A percentile compares a stretch with the other conserved stretches of the same genome.
These are phyloP conservation scores for Caprella mutica DNA, from an alignment of 2,888 invertebrate species.

Conservation along the genomic window DNA sequence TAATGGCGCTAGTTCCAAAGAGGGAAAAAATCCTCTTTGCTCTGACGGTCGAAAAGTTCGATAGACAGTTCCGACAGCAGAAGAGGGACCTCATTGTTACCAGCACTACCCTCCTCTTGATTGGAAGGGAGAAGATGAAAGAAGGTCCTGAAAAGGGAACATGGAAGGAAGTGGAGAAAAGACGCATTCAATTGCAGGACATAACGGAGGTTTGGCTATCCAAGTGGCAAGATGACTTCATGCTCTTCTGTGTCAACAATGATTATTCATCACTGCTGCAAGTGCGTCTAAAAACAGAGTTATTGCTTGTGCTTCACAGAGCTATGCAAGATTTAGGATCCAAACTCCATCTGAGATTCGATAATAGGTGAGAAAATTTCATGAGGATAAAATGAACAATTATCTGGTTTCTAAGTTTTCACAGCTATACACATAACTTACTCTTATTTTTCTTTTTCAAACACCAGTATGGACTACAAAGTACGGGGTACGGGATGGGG, in stretches of 20 bases:
- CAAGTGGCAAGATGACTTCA: conserved; percentile 51
- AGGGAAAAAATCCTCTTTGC: conserved; percentile 51
- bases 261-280: conserved; percentile 55
- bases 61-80: conserved; percentile 52
- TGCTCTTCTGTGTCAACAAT: conserved; percentile 50
- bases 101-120: conserved; percentile 48
- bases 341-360: conserved; percentile 46
- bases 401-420: no score
- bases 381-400: no score
- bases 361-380: conserved; percentile 45
- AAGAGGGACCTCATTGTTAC: conserved; percentile 53
- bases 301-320: conserved; percentile 48
- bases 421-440: no score
- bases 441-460: no score
- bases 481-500: conserved; percentile 56
- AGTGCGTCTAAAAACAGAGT: conserved; percentile 55
- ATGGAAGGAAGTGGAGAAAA: conserved; percentile 50
- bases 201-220: conserved; percentile 43
- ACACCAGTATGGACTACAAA: conserved; percentile 50
- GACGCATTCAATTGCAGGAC: conserved; percentile 48
- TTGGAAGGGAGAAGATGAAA: conserved; percentile 53
- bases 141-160: conserved; percentile 53
- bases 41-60: conserved; percentile 53
- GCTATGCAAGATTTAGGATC: conserved; percentile 41
- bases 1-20: conserved; percentile 49